phyloP scores from a whole-genome alignment of 2,888 invertebrate species.

The Adineta ricciae region DNA sequence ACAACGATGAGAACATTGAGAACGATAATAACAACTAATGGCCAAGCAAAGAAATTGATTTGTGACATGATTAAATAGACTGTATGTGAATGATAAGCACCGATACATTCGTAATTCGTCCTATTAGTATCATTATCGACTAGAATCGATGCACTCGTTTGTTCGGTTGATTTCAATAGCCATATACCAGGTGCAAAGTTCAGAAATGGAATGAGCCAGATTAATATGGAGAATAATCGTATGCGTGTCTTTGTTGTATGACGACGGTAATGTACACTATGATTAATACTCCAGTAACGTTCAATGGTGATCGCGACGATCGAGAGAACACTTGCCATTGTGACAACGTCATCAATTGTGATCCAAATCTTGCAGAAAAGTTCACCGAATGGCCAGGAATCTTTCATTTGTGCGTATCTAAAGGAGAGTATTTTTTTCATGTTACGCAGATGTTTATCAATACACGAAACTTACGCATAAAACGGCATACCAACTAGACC shows the following conservation, averaged over 20 bases:
- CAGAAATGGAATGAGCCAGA: not conserved
- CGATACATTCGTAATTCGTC: not conserved
- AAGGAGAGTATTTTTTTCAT: too few relatives aligned
- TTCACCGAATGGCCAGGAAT: not conserved
- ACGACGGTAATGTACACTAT: not conserved
- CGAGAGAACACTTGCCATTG: not conserved
- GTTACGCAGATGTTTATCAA: too few relatives aligned
- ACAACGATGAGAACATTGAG: not conserved
- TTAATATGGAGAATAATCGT: not conserved
- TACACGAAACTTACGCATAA: not conserved
- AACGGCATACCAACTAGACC: constrained; percentile 12
- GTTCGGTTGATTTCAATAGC: not conserved
- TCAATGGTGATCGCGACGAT: constrained; percentile 12
- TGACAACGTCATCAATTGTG: constrained; percentile 7
- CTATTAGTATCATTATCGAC: not conserved
- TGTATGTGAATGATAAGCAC: constrained; percentile 12
- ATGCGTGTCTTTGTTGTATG: not conserved
- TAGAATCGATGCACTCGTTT: too few relatives aligned
- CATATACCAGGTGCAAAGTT: constrained; percentile 19
- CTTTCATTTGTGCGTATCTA: not conserved
- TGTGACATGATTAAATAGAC: not conserved
- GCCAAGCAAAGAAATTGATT: constrained; percentile 20
- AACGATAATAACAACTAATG: not conserved
- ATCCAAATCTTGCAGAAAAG: not conserved
- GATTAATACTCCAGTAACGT: constrained; percentile 23